Evolutionary conservation across 1,140 invertebrate species (phyloP).

Genomic region (Hylyphantes graminicola): DNA sequence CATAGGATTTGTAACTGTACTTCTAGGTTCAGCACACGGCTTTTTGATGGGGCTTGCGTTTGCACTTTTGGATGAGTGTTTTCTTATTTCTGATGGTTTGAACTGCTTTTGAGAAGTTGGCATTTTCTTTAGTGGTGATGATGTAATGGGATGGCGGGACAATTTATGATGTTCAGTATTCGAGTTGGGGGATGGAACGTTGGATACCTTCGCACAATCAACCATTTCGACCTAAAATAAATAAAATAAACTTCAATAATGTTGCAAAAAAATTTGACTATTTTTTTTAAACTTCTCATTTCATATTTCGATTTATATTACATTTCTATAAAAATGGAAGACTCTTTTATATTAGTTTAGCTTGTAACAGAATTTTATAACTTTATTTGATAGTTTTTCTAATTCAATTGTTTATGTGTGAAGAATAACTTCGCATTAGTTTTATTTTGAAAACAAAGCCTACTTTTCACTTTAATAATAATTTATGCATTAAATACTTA

Average conservation of each 20-base stretch:
- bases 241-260: background rate
- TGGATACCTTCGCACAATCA: background rate
- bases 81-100: slow-evolving; percentile 33
- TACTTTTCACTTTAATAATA: too few species aligned
- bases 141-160: slow-evolving; percentile 41
- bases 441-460: too few species aligned
- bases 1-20: slow-evolving; percentile 21
- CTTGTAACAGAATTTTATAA: too few species aligned
- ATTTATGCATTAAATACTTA: background rate
- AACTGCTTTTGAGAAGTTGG: slow-evolving; percentile 14
- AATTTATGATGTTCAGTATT: slow-evolving; percentile 23
- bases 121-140: slow-evolving; percentile 31
- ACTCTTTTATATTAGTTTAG: too few species aligned
- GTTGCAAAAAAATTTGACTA: background rate
- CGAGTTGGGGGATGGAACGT: background rate
- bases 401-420: too few species aligned
- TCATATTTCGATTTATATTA: too few species aligned
- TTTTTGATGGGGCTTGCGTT: background rate
- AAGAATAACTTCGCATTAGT: too few species aligned
- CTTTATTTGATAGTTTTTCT: too few species aligned
- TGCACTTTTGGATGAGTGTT: slow-evolving; percentile 34
- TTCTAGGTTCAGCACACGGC: slow-evolving; percentile 9
- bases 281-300: background rate
- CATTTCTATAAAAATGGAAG: too few species aligned
- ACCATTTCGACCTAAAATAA: slow-evolving; percentile 1